These are phyloP conservation scores for Hypsopygia costalis DNA, from an alignment of 2,888 invertebrate species.

Conservation along the genomic window DNA sequence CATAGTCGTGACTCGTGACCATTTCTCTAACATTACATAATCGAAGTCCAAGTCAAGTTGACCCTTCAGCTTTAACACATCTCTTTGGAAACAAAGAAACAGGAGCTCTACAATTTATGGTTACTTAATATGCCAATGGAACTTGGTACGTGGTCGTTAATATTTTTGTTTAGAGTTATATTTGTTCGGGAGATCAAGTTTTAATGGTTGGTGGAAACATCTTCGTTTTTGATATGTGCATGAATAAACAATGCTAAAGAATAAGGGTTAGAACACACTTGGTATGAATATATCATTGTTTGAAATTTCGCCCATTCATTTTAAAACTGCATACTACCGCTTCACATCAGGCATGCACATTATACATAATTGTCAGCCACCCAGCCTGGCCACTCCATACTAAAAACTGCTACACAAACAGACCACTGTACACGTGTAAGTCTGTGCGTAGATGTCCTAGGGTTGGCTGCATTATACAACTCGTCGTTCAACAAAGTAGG, in stretches of 20 bases:
- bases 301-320: no score
- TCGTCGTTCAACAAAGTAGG: no score
- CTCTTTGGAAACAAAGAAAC: background rate
- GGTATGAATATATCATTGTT: no score
- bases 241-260: no score
- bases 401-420: no score
- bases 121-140: background rate
- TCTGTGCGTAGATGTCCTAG: no score
- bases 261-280: background rate
- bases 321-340: no score
- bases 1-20: conserved; percentile 4
- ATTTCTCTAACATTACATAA: conserved; percentile 5
- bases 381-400: no score
- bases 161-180: conserved; percentile 5
- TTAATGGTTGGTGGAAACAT: conserved; percentile 14
- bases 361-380: no score
- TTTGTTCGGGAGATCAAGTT: conserved; percentile 11
- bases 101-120: conserved; percentile 3
- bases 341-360: no score
- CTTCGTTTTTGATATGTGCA: background rate
- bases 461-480: no score
- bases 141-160: conserved; percentile 4
- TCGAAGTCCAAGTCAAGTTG: background rate
- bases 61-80: background rate
- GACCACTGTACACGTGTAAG: no score